phyloP scores from a whole-genome alignment of 1,140 invertebrate species.

The Euura saliciscinereae region DNA sequence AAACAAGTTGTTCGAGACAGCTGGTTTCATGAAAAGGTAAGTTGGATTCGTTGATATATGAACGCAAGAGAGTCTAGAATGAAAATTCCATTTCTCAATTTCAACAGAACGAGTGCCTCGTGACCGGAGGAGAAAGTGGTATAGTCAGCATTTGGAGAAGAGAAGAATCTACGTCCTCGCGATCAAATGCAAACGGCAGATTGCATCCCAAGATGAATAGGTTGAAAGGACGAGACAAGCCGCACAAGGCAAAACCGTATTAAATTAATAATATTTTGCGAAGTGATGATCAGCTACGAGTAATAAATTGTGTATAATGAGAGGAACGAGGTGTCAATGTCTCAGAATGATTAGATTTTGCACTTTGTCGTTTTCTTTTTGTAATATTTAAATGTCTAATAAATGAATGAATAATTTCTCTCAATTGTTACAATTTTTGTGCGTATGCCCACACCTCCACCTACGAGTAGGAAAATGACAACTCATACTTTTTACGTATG shows the following conservation, averaged over 20 bases:
- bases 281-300: neutral
- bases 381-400: neutral
- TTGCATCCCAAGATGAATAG: constrained; percentile 41
- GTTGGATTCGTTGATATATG: neutral
- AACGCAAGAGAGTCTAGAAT: neutral
- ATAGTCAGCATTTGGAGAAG: constrained; percentile 67
- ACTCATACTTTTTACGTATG: neutral
- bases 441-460: neutral
- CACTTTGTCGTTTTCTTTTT: neutral
- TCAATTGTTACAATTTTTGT: neutral
- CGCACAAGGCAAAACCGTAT: constrained; percentile 50
- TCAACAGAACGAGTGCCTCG: constrained; percentile 61
- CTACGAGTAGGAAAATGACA: neutral
- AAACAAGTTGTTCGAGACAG: constrained; percentile 72
- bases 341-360: neutral
- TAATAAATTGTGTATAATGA: neutral
- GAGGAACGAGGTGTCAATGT: neutral
- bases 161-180: constrained; percentile 29
- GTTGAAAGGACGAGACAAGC: constrained; percentile 46
- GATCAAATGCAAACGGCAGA: constrained; percentile 32
- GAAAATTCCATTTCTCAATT: constrained; percentile 24
- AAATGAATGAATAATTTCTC: neutral
- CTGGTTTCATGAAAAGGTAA: constrained; percentile 66
- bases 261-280: neutral
- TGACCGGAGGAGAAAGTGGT: constrained; percentile 72